Evolutionary conservation across 2,113 vertebrate species (phyloP).

Genomic region (Toxotes jaculatrix): DNA sequence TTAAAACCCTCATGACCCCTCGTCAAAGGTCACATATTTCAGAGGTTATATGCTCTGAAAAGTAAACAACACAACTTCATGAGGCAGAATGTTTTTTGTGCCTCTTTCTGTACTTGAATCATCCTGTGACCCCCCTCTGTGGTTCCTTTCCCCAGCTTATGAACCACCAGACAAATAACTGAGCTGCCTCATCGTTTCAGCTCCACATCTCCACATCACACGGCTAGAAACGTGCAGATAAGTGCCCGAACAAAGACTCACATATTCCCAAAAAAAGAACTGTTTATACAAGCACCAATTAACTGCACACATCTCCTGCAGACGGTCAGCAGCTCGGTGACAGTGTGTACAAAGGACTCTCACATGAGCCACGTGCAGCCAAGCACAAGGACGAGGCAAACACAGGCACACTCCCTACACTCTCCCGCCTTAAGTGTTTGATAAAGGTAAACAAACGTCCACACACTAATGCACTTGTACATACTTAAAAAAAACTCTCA

Average conservation of each 20-base stretch:
- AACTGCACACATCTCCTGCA: neutral
- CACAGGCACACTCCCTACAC: slow-evolving; percentile 46
- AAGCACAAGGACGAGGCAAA: slow-evolving; percentile 56
- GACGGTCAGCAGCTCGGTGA: neutral
- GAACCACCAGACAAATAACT: neutral
- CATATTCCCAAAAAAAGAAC: neutral
- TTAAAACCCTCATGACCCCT: neutral
- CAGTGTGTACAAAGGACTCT: slow-evolving; percentile 1
- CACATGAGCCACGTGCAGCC: slow-evolving; percentile 9
- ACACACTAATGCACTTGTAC: slow-evolving; percentile 45
- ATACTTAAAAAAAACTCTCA: slow-evolving; percentile 47
- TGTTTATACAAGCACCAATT: neutral
- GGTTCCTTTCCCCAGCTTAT: neutral
- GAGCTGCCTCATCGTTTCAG: neutral
- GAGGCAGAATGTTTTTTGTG: neutral
- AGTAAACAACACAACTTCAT: neutral
- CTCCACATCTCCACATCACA: neutral
- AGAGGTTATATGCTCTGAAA: too few species aligned
- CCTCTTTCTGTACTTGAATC: neutral
- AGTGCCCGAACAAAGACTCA: neutral
- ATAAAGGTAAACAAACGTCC: slow-evolving; percentile 57
- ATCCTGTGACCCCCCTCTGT: neutral
- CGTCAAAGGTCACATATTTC: too few species aligned
- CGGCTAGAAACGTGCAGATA: neutral
- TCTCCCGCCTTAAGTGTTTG: slow-evolving; percentile 62